A percentile compares a stretch with the other conserved stretches of the same genome.
These are phyloP conservation scores for Boulengeromyrus knoepffleri DNA, from an alignment of 2,113 vertebrate genomes.

Conservation along the genomic window DNA sequence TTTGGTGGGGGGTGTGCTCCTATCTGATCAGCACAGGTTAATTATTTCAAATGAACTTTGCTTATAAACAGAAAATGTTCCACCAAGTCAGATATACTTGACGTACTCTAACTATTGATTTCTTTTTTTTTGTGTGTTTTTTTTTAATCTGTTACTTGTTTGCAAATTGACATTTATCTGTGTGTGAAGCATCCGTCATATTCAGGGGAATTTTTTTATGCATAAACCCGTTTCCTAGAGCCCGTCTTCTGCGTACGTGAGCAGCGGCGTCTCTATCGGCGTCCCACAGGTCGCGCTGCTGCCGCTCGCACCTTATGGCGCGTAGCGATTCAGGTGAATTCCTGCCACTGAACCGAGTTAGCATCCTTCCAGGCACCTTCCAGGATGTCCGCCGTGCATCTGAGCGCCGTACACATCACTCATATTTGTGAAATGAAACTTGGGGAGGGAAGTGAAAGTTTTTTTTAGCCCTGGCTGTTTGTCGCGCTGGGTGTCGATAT, in stretches of 20 bases:
- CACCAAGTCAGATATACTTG: neutral
- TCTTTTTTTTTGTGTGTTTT: neutral
- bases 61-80: conserved; percentile 2
- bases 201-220: neutral
- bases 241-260: neutral
- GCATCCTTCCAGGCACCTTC: neutral
- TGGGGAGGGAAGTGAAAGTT: neutral
- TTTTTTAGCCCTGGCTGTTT: neutral
- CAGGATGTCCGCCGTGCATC: neutral
- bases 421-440: neutral
- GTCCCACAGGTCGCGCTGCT: neutral
- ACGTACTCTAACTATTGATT: neutral
- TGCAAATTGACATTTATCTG: neutral
- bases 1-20: neutral
- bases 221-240: neutral
- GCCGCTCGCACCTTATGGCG: neutral
- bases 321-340: neutral
- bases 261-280: neutral
- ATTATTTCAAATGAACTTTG: conserved; percentile 10
- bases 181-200: neutral
- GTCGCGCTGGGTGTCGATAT: neutral
- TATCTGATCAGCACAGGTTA: neutral
- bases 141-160: neutral
- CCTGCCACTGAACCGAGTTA: neutral
- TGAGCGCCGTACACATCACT: neutral